Percentiles rank a stretch among this genome's conserved stretches.
Evolutionary conservation across 2,797 vertebrate species (phyloP).

Genomic region (Babyrousa celebensis): DNA sequence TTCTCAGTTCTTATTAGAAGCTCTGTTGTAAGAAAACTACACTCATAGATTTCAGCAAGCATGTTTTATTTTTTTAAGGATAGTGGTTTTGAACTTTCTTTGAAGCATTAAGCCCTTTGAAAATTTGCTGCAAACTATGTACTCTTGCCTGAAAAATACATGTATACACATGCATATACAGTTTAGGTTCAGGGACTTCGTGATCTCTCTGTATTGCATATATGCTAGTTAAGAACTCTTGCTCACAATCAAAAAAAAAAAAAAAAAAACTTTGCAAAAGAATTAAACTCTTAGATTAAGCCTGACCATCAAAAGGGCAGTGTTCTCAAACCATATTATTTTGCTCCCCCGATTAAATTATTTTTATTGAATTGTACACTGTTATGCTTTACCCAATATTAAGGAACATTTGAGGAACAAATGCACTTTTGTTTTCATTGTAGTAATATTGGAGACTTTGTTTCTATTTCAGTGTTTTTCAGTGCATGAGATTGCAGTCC

Average conservation of each 20-base stretch:
- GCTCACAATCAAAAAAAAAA: not conserved
- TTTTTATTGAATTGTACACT: not conserved
- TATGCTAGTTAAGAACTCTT: conserved; percentile 25
- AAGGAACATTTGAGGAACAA: conserved; percentile 22
- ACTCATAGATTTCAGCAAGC: not conserved
- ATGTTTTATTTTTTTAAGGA: not conserved
- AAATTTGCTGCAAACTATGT: conserved; percentile 40
- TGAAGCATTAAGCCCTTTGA: conserved; percentile 8
- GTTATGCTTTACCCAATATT: not conserved
- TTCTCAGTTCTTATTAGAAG: conserved; percentile 17
- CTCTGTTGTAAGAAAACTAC: not conserved
- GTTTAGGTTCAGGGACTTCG: conserved; percentile 14
- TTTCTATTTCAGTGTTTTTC: conserved; percentile 46
- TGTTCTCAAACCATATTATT: not conserved
- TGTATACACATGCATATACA: not conserved
- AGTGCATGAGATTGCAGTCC: not conserved
- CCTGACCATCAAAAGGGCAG: not conserved
- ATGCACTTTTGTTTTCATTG: conserved; percentile 31
- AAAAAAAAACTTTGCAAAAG: not conserved
- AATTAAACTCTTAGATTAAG: not conserved
- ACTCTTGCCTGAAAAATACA: not conserved
- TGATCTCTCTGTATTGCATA: not conserved
- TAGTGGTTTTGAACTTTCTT: conserved; percentile 32
- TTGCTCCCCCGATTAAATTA: not conserved
- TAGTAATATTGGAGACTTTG: conserved; percentile 39